Percentiles rank a stretch among this genome's conserved stretches.
These are phyloP conservation scores for Pygathrix nemaeus DNA, from an alignment of 2,113 vertebrate genomes.

Conservation along the genomic window DNA sequence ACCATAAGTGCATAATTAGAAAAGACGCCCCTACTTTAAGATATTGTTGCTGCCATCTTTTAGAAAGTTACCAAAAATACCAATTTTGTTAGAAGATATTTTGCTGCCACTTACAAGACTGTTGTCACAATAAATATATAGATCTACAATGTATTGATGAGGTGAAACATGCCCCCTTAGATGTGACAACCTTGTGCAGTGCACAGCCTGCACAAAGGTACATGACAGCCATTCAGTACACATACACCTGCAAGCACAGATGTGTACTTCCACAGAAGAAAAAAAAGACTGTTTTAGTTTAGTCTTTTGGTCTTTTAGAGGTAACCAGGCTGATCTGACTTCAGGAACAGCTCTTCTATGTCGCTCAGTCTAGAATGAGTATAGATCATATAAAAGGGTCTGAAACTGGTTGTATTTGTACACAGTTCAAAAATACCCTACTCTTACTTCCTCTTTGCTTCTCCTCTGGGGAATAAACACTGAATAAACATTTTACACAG, in stretches of 20 bases:
- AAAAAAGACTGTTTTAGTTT: neutral
- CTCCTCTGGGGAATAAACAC: neutral
- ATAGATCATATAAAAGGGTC: neutral
- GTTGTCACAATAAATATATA: neutral
- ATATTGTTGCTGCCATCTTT: neutral
- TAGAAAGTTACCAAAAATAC: neutral
- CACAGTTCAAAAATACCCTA: neutral
- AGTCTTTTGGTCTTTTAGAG: neutral
- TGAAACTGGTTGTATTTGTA: neutral
- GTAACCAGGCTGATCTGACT: neutral
- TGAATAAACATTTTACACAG: neutral
- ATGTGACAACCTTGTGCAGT: neutral
- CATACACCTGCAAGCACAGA: neutral
- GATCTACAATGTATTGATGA: neutral
- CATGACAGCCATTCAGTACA: neutral
- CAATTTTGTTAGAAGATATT: constrained; percentile 4
- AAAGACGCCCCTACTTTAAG: neutral
- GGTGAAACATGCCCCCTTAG: neutral
- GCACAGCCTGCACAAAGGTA: neutral
- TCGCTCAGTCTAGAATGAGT: neutral
- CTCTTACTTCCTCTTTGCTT: neutral
- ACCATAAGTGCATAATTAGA: neutral
- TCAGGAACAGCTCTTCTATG: neutral
- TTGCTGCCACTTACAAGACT: neutral
- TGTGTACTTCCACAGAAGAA: neutral